Base-by-base conservation (phyloP, 2,888 invertebrate species). In the Allacma fusca region DNA sequence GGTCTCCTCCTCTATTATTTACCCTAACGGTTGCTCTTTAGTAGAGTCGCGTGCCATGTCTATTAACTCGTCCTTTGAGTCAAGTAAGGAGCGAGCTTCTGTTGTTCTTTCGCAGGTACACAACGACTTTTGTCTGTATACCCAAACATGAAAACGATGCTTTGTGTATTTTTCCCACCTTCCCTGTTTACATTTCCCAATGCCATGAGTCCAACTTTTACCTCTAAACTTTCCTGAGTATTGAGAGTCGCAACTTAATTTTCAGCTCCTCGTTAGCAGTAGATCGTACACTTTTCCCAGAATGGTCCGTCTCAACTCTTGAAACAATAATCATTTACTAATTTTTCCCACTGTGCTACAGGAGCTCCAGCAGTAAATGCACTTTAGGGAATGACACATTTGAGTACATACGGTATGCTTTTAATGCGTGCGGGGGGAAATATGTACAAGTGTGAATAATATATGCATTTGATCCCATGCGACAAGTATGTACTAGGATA, bases 61-160 rank as follows among this genome's bases (percentile, higher is more conserved):
- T 75, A 75, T 75, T 75, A 75, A 75, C 75, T 75, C 75, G 19
- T 75, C 12, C 29, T 75, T 50, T 50, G 50, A 50, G 50, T 50
- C 19, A 50, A 50, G 19, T 5, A 12, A 50, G 9, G 50, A 68
- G 4, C 68, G 7, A 7, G 68, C 29, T 29, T 7, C 26, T 68
- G 68, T 34, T 29, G 13, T 68, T 7, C 68, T 68, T 68, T 19
- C 68, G 9, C 68, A 68, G 68, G 29, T 34, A 68, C 29, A 28
- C 28, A 29, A 28, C 34, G 19, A 5, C 9, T n/a, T 21, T 68
- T 68, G 5, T 23, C 26, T 34, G 5, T 34, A 34, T 34, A 34
- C 5, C 34, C 34, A 34, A 34, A 9, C 34, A 34, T 9, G 34
- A 34, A 50, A 50, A 50, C 5, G 16, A 50, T 9, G n/a, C 50